Conservation (phyloP, 2,113 vertebrate genomes). For the Ciconia boyciana region DNA sequence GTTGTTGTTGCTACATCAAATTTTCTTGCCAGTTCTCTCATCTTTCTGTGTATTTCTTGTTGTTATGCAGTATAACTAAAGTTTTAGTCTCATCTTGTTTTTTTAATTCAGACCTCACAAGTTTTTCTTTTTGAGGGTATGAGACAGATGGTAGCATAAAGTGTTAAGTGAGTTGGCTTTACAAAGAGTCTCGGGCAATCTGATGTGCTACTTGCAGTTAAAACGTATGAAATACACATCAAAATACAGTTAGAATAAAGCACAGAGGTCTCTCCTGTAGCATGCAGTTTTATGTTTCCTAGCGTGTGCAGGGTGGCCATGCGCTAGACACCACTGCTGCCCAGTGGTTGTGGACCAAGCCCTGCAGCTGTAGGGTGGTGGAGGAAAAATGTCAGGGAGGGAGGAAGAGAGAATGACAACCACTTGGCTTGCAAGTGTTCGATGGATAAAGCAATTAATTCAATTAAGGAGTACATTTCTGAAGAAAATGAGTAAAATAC, state of each 20-base stretch:
- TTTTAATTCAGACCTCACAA: not conserved
- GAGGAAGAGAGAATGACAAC: not conserved
- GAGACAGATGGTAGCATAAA: constrained; percentile 59
- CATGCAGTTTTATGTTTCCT: not conserved
- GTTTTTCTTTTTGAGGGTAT: constrained; percentile 18
- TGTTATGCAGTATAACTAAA: constrained; percentile 15
- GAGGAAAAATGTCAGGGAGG: not conserved
- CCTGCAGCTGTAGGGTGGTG: not conserved
- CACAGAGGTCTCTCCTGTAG: not conserved
- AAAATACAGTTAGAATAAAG: not conserved
- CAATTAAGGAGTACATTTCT: not conserved
- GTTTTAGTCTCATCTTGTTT: constrained; percentile 13
- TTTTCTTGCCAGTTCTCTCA: not conserved
- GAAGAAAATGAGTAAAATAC: not conserved
- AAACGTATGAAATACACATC: not conserved
- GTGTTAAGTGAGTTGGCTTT: constrained; percentile 46
- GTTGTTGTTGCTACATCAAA: not conserved
- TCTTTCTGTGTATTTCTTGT: constrained; percentile 1
- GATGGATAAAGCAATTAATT: not conserved
- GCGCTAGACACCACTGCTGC: not conserved
- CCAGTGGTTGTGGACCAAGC: not conserved
- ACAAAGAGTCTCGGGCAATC: constrained; percentile 3
- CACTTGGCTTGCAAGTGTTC: not conserved
- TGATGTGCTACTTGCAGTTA: constrained; percentile 15
- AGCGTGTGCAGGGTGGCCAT: rapidly evolving